Percentiles rank a stretch among this genome's conserved stretches.
Evolutionary conservation across 2,888 invertebrate genomes (phyloP).

Genomic region (Bugulina stolonifera): DNA sequence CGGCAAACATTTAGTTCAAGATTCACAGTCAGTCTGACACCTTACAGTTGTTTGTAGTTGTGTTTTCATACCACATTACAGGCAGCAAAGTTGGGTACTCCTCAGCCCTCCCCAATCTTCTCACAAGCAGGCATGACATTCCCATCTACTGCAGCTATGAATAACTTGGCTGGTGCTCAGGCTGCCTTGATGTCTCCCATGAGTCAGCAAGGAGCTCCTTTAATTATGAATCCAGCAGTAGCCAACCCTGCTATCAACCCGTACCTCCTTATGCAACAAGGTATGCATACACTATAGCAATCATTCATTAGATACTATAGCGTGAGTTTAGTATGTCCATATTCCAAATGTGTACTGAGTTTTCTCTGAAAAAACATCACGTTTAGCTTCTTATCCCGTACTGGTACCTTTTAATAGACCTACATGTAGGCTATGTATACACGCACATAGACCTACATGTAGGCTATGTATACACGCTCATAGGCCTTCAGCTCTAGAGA

Average conservation of each 20-base stretch:
- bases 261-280: conserved; percentile 21
- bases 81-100: conserved; percentile 13
- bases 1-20: neutral
- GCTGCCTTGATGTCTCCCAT: conserved; percentile 13
- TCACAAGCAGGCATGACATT: conserved; percentile 16
- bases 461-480: too few relatives aligned
- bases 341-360: too few relatives aligned
- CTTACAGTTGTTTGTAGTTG: neutral
- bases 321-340: too few relatives aligned
- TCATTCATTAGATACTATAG: too few relatives aligned
- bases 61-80: neutral
- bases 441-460: too few relatives aligned
- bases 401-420: too few relatives aligned
- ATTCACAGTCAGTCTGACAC: too few relatives aligned
- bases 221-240: conserved; percentile 13
- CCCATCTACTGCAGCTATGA: neutral
- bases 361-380: too few relatives aligned
- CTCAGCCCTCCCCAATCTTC: conserved; percentile 1
- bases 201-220: conserved; percentile 9
- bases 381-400: too few relatives aligned
- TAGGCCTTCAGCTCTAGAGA: too few relatives aligned
- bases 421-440: too few relatives aligned
- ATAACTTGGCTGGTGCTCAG: neutral
- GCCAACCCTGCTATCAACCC: neutral
- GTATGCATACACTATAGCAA: too few relatives aligned